Base-by-base conservation (phyloP, 1,140 invertebrate species). In the Drosophila sproati region DNA sequence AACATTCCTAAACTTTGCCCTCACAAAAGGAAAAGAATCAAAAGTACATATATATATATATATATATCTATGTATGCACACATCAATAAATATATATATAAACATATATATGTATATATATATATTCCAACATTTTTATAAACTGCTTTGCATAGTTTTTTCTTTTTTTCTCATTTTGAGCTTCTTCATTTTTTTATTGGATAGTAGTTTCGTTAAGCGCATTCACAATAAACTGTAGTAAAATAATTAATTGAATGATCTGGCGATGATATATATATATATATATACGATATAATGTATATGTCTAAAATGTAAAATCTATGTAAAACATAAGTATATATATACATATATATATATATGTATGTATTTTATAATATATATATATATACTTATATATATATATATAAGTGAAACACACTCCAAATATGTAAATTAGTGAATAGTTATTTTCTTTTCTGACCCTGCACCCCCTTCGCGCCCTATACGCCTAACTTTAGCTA, bases 341-440 rank as follows among this genome's bases (percentile, higher is more conserved):
- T 77, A 57, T 81, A 52, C 72, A 72, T 78, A 61, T 82, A 83
- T 78, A 61, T 82, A 83, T 70, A 43, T 43, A 43, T 43, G 10
- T 43, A 43, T 43, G 39, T 43, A 43, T 43, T 43, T 43, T n/a
- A 43, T 88, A 88, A 80, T 69, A 62, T 72, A 50, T 66, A 5
- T 77, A 57, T 81, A 52, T 74, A 72, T 78, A 61, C 80, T 80
- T 81, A 52, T 43, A n/a, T 43, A 43, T 43, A n/a, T 43, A 4
- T n/a, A 68, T 69, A 45, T 89, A 89, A 89, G 85, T 61, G 47
- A 89, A 80, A 78, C 83, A 83, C 85, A 83, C 85, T 89, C 85
- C 80, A 89, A 89, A 89, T 85, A 89, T 89, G 85, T 89, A 89
- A 81, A 81, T 81, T 85, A 89, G 72, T 76, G 67, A 64, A 37